Base-by-base conservation (phyloP, 2,888 invertebrate species). In the Hypolimnas misippus region DNA sequence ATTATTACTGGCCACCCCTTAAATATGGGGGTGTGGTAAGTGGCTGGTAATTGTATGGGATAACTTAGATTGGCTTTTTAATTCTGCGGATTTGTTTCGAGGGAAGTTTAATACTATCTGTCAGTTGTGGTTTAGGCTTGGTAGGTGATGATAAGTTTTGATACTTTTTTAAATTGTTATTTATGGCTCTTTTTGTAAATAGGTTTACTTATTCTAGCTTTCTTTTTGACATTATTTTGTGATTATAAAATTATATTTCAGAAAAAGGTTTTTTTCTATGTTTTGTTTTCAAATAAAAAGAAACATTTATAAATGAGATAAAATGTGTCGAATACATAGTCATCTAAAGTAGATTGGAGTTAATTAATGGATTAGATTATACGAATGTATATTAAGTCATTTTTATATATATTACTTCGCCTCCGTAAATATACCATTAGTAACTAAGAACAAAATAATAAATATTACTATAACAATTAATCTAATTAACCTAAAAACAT, bases 31-130 rank as follows among this genome's bases (percentile, higher is more conserved):
- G 87, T 74, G 88, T 83, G 83, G 83, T 84, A 86, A 89, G 86
- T 89, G 86, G 79, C 80, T 76, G 78, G 87, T 90, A 89, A 90
- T 91, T 89, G 86, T 86, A 88, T 86, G 85, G 86, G 87, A 87
- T 87, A 90, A 90, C 87, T 90, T 90, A 89, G 90, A 91, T 91
- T 89, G 87, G 85, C 80, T 88, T 87, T 89, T 88, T 89, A 89
- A 90, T 88, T 85, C 82, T 66, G 69, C 57, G 70, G 77, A 76
- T 75, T 79, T 67, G 52, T 67, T 50, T 56, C 35, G 58, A 42
- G 62, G 65, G 65, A 57, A 65, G 42, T 67, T 64, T 56, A 65
- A 67, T 62, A 56, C 53, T 31, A 38, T 17, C 65, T 50, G 54
- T 62, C 50, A 55, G 56, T 40, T 53, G 35, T 52, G 12, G 35